Base-by-base conservation (phyloP, 2,113 vertebrate genomes). In the Carassius carassius region DNA sequence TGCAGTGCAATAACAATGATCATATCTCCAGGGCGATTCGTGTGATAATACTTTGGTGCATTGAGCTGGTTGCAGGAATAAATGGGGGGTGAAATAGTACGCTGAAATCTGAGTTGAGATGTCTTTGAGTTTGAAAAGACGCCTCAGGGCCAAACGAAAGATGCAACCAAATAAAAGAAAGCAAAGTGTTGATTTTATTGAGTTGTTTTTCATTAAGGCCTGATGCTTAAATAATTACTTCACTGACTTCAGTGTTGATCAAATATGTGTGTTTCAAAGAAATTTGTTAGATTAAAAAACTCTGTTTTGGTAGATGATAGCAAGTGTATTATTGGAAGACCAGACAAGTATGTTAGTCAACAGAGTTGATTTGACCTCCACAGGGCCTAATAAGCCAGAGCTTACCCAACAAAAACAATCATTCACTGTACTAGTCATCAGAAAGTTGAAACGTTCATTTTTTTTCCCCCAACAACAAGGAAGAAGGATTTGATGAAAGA, bases 41-140 rank as follows among this genome's bases (percentile, higher is more conserved):
- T 44, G 29, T 63, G 51, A 75, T 63, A 37, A 21, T 51, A 67
- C 23, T 78, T 77, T 67, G 75, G 41, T 44, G 62, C 70, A 21
- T 69, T 69, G 47, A 58, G n/a, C 49, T 78, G 83, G 16, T 47
- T 67, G 72, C 51, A 54, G 74, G 62, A 77, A 84, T 81, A 80
- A 85, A 83, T 74, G 73, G 63, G 16, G 58, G 60, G 19, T 83
- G 69, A 79, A 85, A 85, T 79, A 83, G 37, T 83, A 81, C 16
- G 60, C 62, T 35, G 69, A 73, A 80, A 76, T 74, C 77, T 29
- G 70, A 70, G 21, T 67, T 74, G 51, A 81, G 47, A 63, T 21
- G 56, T 58, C n/a, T 78, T 82, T 13, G 14, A 54, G 32, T 81
- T 82, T 67, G 44, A 47, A 75, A 80, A 86, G 70, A 75, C 13